phyloP scores from a whole-genome alignment of 1,140 invertebrate species.

The Sitobion miscanthi region DNA sequence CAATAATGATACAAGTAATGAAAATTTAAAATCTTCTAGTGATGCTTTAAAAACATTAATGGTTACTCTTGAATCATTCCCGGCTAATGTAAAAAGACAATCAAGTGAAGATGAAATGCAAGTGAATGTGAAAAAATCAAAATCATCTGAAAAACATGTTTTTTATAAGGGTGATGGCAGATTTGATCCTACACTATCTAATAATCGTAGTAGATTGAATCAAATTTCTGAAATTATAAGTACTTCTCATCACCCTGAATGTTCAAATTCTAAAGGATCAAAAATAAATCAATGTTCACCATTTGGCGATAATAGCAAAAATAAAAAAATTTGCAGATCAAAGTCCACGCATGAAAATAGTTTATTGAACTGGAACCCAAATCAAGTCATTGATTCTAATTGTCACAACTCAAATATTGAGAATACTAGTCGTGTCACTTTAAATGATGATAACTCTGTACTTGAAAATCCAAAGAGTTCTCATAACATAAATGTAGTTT shows the following conservation, averaged over 20 bases:
- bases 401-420: neutral
- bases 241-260: neutral
- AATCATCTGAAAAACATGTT: neutral
- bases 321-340: neutral
- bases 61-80: neutral
- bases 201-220: neutral
- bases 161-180: neutral
- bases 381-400: neutral
- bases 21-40: neutral
- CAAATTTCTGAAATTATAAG: neutral
- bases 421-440: neutral
- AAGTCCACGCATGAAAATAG: constrained; percentile 18
- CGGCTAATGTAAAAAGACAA: neutral
- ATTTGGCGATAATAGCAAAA: neutral
- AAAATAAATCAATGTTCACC: neutral
- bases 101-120: neutral
- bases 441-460: neutral
- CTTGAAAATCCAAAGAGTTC: neutral
- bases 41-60: neutral
- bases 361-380: neutral
- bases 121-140: neutral
- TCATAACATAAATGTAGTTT: neutral
- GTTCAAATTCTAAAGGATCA: neutral
- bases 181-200: constrained; percentile 10
- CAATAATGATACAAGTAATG: neutral